Base-by-base conservation (phyloP, 2,797 vertebrate genomes). In the Halcyon leucocephala region DNA sequence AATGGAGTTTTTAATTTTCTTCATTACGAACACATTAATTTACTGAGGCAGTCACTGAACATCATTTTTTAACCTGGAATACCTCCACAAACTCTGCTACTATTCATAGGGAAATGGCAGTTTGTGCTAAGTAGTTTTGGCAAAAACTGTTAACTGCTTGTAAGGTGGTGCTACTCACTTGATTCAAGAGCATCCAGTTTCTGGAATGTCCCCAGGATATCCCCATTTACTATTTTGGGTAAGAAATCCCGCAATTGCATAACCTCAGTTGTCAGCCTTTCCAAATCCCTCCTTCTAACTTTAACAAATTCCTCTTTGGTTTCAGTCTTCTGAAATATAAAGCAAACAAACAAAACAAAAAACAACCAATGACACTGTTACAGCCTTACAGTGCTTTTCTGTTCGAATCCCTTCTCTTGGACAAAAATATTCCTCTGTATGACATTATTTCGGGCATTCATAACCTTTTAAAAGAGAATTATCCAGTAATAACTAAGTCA, bases 241-340 rank as follows among this genome's bases (percentile, higher is more conserved):
- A 99, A 96, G 96, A 99, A 99, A 90, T 99, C 99, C 64, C 98
- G 97, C 62, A 99, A 97, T 77, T 99, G 99, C 99, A 99, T 99
- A 78, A 99, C 99, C 96, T 99, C 99, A 2, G 99, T 99, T 15
- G 98, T 99, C 87, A 99, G 93, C 69, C 98, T 99, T 64, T 99
- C 99, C 81, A 99, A 94, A 91, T 99, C 99, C 90, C 97, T 98
- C 96, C 98, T 99, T 81, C 96, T 98, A 62, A 99, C 98, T 94
- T 93, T 96, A 46, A 99, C 98, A 46, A 99, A 99, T 41, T 98
- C 98, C 55, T 98, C 98, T 57, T 97, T 95, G 25, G 91, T 64
- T 12, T 95, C 97, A 74, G 51, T 14, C 62, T 92, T 97, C 98
- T 98, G 90, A 86, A 98, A 97, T 31, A 89, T 72, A 85, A 41